Evolutionary conservation across 2,888 invertebrate genomes (phyloP).

Genomic region (Phyllotreta striolata): DNA sequence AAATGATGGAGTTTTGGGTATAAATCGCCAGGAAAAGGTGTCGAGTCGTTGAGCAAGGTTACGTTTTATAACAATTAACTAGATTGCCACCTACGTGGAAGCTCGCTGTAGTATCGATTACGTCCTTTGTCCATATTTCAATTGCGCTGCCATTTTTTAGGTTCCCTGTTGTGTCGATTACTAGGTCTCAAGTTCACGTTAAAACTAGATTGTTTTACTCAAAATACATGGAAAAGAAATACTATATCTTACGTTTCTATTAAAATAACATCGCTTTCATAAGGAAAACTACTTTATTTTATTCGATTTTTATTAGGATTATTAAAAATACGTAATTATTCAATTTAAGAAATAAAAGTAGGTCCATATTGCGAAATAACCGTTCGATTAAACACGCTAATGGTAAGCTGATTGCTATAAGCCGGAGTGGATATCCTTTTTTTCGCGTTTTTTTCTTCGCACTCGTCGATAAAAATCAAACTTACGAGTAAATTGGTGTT

Average conservation of each 20-base stretch:
- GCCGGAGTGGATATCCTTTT: neutral
- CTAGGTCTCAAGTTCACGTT: slow-evolving; percentile 3
- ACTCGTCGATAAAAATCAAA: neutral
- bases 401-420: no score
- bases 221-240: neutral
- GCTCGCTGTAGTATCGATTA: slow-evolving; percentile 36
- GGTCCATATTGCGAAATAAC: no score
- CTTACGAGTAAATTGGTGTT: slow-evolving; percentile 6
- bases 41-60: slow-evolving; percentile 22
- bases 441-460: slow-evolving; percentile 7
- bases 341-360: no score
- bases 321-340: no score
- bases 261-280: neutral
- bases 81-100: slow-evolving; percentile 35
- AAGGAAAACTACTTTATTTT: no score
- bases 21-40: slow-evolving; percentile 22
- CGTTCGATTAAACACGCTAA: no score
- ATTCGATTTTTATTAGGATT: no score
- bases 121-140: slow-evolving; percentile 33
- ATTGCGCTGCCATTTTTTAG: slow-evolving; percentile 31
- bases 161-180: slow-evolving; percentile 1
- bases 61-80: slow-evolving; percentile 26
- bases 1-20: neutral
- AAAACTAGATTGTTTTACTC: neutral
- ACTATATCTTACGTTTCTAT: slow-evolving; percentile 1